Evolutionary conservation across 2,113 vertebrate species (phyloP).

Genomic region (Laticauda laticaudata): DNA sequence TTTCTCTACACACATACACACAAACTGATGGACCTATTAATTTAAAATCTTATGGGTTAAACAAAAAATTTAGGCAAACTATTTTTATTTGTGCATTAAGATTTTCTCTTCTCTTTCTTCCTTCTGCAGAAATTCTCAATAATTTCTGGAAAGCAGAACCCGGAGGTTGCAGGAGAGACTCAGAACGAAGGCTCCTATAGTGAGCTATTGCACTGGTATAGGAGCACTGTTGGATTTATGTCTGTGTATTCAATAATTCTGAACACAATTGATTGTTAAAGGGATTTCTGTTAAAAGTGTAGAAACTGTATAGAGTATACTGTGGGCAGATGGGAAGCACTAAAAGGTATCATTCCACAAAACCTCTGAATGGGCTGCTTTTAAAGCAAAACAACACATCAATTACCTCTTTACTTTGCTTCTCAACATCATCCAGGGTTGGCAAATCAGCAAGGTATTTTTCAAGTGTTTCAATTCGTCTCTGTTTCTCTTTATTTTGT

Average conservation of each 20-base stretch:
- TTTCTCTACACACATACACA: neutral
- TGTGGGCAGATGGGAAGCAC: neutral
- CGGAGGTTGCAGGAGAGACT: neutral
- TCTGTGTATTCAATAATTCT: neutral
- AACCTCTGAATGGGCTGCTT: neutral
- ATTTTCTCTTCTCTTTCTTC: neutral
- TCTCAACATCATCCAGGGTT: slow-evolving; percentile 86
- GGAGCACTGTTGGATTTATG: neutral
- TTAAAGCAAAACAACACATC: neutral
- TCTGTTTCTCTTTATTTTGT: slow-evolving; percentile 90
- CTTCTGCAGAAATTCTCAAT: neutral
- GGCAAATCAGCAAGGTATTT: slow-evolving; percentile 93
- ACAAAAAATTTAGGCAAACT: neutral
- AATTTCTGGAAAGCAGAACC: neutral
- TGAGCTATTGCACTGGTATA: neutral
- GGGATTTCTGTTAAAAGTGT: neutral
- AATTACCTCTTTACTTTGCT: slow-evolving; percentile 84
- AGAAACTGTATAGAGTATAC: neutral
- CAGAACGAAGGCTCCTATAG: neutral
- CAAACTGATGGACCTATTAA: neutral
- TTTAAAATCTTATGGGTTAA: neutral
- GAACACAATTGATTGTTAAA: neutral
- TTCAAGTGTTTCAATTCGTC: slow-evolving; percentile 92
- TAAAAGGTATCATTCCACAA: neutral
- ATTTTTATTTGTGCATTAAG: neutral